These are phyloP conservation scores for Megalurothrips usitatus DNA, from an alignment of 2,888 invertebrate species.

Conservation along the genomic window DNA sequence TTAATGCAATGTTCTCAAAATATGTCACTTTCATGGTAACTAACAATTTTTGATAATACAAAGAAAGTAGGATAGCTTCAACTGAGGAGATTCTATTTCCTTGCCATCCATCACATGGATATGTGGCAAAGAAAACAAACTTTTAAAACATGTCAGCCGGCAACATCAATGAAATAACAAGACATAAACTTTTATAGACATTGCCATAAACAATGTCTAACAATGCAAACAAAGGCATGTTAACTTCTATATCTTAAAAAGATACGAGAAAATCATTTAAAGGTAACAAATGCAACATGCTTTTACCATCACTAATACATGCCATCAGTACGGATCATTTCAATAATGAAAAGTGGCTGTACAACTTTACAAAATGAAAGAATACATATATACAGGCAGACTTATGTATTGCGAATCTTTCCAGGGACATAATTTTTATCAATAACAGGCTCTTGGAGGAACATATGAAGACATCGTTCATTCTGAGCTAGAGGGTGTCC, in stretches of 20 bases:
- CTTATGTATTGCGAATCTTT: constrained; percentile 93
- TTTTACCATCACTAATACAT: background rate
- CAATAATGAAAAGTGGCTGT: constrained; percentile 2
- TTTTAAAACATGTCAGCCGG: background rate
- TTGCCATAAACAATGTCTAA: background rate
- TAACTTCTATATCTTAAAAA: background rate
- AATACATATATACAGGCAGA: background rate
- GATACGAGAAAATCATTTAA: background rate
- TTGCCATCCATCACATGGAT: background rate
- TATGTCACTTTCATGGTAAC: no score
- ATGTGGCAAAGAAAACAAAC: background rate
- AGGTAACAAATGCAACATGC: constrained; percentile 19
- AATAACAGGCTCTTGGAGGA: constrained; percentile 93
- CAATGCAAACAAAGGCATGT: background rate
- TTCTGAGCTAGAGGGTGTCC: constrained; percentile 98
- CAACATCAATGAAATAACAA: constrained; percentile 2
- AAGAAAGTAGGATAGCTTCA: no score
- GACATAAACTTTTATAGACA: background rate
- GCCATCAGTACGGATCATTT: background rate
- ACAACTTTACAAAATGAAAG: background rate
- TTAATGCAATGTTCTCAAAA: no score
- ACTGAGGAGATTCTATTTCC: background rate
- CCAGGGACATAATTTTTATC: constrained; percentile 99
- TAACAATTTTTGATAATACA: no score
- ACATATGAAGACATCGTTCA: constrained; percentile 98